Evolutionary conservation across 2,888 invertebrate species (phyloP).

Genomic region (Chymomyza procnemis): DNA sequence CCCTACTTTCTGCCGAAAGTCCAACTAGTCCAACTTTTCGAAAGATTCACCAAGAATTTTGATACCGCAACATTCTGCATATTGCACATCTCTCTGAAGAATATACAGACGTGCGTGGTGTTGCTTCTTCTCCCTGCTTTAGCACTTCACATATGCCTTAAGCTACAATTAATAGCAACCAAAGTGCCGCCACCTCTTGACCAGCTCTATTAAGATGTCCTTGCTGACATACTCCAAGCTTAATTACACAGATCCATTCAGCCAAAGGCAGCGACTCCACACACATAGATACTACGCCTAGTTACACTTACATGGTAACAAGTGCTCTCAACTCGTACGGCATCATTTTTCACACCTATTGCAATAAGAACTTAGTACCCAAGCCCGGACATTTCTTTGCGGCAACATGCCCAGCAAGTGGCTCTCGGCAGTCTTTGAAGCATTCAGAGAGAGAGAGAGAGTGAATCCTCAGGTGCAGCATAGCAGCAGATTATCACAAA

Average conservation of each 20-base stretch:
- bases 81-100: too few relatives aligned
- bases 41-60: too few relatives aligned
- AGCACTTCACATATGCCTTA: too few relatives aligned
- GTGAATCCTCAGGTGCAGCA: conserved; percentile 43
- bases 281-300: conserved; percentile 1
- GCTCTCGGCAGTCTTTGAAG: conserved; percentile 10
- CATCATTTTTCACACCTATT: conserved; percentile 47
- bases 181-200: too few relatives aligned
- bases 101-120: too few relatives aligned
- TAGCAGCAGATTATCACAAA: conserved; percentile 44
- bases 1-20: too few relatives aligned
- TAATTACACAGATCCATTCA: not conserved
- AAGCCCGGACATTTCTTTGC: not conserved
- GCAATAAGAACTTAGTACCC: not conserved
- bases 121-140: too few relatives aligned
- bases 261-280: not conserved
- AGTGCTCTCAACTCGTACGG: conserved; percentile 24
- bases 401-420: not conserved
- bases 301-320: not conserved
- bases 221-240: not conserved
- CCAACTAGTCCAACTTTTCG: too few relatives aligned
- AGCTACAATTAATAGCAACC: too few relatives aligned
- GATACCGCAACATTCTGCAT: too few relatives aligned
- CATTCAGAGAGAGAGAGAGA: conserved; percentile 25
- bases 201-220: too few relatives aligned